Conservation (phyloP, 2,113 vertebrate genomes). For the Callopanchax toddi region DNA sequence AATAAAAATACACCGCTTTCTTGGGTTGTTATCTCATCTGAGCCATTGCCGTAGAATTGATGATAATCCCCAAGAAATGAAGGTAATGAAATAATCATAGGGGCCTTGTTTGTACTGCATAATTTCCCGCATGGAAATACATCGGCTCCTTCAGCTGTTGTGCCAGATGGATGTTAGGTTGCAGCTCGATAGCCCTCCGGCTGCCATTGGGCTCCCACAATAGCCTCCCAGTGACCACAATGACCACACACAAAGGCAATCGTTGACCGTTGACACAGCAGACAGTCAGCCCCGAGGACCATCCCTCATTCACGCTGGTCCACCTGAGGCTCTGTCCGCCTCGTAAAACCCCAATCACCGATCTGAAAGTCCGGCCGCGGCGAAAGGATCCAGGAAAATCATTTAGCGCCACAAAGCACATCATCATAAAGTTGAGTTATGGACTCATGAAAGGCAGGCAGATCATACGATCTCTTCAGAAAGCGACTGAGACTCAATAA, state of each 20-base stretch:
- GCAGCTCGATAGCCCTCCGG: slow-evolving; percentile 54
- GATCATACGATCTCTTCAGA: slow-evolving; percentile 52
- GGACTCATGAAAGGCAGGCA: slow-evolving; percentile 50
- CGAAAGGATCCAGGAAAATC: slow-evolving; percentile 45
- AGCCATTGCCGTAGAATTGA: slow-evolving; percentile 40
- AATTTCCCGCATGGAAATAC: slow-evolving; percentile 32
- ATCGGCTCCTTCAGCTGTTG: slow-evolving; percentile 70
- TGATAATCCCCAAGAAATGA: slow-evolving; percentile 40
- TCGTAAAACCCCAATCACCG: slow-evolving; percentile 70
- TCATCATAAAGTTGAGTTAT: slow-evolving; percentile 73
- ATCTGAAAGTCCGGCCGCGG: slow-evolving; percentile 47
- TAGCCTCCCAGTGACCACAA: slow-evolving; percentile 38
- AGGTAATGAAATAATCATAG: slow-evolving; percentile 48
- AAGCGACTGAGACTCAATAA: slow-evolving; percentile 57
- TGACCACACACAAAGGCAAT: slow-evolving; percentile 66
- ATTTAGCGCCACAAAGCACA: slow-evolving; percentile 46
- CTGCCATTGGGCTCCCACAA: slow-evolving; percentile 64
- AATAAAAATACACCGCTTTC: slow-evolving; percentile 27
- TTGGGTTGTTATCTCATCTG: slow-evolving; percentile 24
- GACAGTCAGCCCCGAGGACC: slow-evolving; percentile 58
- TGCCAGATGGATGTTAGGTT: slow-evolving; percentile 79
- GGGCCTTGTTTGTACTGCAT: slow-evolving; percentile 41
- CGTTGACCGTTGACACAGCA: slow-evolving; percentile 52
- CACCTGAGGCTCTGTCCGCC: slow-evolving; percentile 69
- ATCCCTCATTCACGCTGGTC: slow-evolving; percentile 52